Conservation (phyloP, 2,113 vertebrate genomes). For the Sula dactylatra region DNA sequence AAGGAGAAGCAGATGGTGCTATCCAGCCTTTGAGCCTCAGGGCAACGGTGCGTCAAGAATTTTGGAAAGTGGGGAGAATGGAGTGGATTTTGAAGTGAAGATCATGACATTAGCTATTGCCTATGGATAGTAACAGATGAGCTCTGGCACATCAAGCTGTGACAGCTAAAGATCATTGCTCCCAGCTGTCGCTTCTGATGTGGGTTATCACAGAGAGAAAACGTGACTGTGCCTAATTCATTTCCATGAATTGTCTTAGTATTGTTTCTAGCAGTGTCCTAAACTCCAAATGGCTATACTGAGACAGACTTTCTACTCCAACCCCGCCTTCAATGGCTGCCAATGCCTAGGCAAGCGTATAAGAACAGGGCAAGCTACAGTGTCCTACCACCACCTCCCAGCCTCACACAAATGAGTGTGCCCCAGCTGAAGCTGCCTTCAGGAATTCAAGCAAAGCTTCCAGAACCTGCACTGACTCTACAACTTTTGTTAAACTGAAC, state of each 20-base stretch:
- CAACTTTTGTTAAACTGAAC: not conserved
- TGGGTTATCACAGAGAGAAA: not conserved
- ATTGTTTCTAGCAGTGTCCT: not conserved
- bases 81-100: not conserved
- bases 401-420: not conserved
- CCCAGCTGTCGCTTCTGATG: not conserved
- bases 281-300: not conserved
- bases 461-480: not conserved
- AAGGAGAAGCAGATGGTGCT: conserved; percentile 36
- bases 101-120: not conserved
- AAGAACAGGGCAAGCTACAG: not conserved
- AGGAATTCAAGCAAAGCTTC: not conserved
- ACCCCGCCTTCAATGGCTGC: not conserved
- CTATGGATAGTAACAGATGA: not conserved
- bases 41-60: not conserved
- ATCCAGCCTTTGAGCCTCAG: not conserved
- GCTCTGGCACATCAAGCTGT: not conserved
- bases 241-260: not conserved
- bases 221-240: not conserved
- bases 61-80: not conserved
- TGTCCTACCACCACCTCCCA: not conserved
- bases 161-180: conserved; percentile 1
- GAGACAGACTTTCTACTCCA: not conserved
- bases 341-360: not conserved
- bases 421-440: not conserved